Base-by-base conservation (phyloP, 2,113 vertebrate species). In the Propithecus coquereli region DNA sequence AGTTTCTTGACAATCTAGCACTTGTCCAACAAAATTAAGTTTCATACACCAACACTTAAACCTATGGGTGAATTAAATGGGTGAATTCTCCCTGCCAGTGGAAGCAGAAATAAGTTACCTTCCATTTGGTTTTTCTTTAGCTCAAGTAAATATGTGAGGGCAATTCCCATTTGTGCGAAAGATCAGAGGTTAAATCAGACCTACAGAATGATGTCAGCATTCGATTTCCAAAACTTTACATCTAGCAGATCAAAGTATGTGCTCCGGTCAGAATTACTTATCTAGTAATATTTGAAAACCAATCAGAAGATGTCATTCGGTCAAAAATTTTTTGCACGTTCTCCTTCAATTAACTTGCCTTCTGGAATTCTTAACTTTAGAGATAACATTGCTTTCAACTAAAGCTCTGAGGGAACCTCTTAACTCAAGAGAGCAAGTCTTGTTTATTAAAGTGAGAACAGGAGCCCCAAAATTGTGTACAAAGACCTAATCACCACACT, bases 401-500 rank as follows among this genome's bases (percentile, higher is more conserved):
- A 83, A 47, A 68, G 8, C 9, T 94, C 25, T 83, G 77, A 23
- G 43, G 17, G 14, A 93, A 97, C 8, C 73, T 66, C 8, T 25
- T 74, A 91, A 25, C 45, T 90, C 52, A 23, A n/a, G 32, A 83
- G 0, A 40, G 22, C 47, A 92, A 32, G 81, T 8, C 34, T 47
- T 47, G 13, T 54, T 80, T 45, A 87, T 63, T 61, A 80, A 40
- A 43, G 40, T 88, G 43, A 94, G 27, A n/a, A 84, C 7, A 70
- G 12, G 25, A 50, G 50, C 71, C 91, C 96, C 89, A 47, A n/a
- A 65, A 30, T 90, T 0, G 8, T 77, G n/a, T 96, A 97, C 82
- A 98, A 98, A 98, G 95, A 99, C 77, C 81, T 97, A 90, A 91
- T 98, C 85, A 3, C 34, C 96, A 98, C 97, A 97, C 96, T 89